These are phyloP conservation scores for Lophochroa leadbeateri DNA, from an alignment of 2,113 vertebrate species.

Conservation along the genomic window DNA sequence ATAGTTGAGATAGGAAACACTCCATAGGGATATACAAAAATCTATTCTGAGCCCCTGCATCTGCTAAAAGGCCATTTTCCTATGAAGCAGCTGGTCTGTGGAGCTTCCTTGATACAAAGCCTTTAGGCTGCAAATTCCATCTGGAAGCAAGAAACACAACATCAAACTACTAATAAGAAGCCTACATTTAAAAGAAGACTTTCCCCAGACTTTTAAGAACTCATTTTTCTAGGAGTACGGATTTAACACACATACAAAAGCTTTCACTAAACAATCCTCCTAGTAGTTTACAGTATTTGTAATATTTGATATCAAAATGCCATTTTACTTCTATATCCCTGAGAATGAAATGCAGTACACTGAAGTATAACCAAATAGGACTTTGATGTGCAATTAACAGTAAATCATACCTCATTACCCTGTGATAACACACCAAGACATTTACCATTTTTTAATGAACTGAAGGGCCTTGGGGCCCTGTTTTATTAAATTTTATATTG, in stretches of 20 bases:
- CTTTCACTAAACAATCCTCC: not conserved
- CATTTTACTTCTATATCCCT: conserved; percentile 7
- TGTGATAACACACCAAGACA: conserved; percentile 66
- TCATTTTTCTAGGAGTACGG: not conserved
- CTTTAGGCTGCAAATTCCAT: conserved; percentile 37
- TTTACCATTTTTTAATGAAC: conserved; percentile 72
- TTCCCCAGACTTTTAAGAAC: not conserved
- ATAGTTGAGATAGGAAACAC: not conserved
- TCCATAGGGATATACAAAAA: not conserved
- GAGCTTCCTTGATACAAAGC: conserved; percentile 4
- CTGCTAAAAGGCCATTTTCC: conserved; percentile 16
- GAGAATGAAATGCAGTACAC: conserved; percentile 33
- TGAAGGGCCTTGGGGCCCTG: conserved; percentile 21
- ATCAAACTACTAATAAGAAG: not conserved
- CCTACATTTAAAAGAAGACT: not conserved
- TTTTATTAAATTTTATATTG: conserved; percentile 71
- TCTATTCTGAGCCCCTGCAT: conserved; percentile 32
- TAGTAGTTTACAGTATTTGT: not conserved
- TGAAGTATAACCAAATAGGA: conserved; percentile 58
- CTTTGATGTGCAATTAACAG: conserved; percentile 69
- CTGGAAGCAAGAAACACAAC: not conserved
- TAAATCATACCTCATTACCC: conserved; percentile 74
- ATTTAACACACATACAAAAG: not conserved
- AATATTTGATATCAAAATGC: not conserved
- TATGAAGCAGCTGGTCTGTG: conserved; percentile 5